These are phyloP conservation scores for Dreissena rostriformis DNA, from an alignment of 1,140 invertebrate genomes.

Conservation along the genomic window DNA sequence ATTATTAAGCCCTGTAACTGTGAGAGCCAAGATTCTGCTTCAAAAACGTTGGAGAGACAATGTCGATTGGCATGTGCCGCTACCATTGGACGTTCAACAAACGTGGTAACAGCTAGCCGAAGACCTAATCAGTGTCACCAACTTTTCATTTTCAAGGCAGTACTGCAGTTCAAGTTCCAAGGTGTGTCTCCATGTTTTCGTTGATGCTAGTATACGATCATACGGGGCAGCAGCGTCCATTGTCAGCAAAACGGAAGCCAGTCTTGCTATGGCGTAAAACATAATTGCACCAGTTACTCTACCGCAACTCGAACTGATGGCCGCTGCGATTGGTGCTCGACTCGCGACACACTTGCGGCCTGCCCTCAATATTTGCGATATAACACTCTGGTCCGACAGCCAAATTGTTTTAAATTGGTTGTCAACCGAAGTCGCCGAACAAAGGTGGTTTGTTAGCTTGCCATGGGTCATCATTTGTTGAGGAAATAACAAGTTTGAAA, in stretches of 20 bases:
- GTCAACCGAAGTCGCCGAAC: background rate
- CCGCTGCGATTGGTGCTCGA: constrained; percentile 47
- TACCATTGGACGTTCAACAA: constrained; percentile 1
- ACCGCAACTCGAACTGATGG: constrained; percentile 54
- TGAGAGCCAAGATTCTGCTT: constrained; percentile 51
- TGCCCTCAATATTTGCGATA: background rate
- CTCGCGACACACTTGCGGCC: constrained; percentile 32
- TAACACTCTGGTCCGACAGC: constrained; percentile 53
- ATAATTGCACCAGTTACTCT: constrained; percentile 51
- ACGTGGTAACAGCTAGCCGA: background rate
- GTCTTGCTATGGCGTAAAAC: constrained; percentile 48
- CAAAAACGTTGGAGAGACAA: constrained; percentile 49
- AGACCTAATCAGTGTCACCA: background rate
- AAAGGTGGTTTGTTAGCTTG: background rate
- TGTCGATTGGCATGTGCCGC: constrained; percentile 32
- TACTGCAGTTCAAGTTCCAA: background rate
- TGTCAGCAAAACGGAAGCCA: constrained; percentile 3
- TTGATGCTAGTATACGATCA: constrained; percentile 48
- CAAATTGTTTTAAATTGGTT: constrained; percentile 56
- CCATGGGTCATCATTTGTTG: background rate
- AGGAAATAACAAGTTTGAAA: background rate
- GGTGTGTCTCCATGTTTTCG: constrained; percentile 32
- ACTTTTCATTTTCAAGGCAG: constrained; percentile 16
- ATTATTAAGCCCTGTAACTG: constrained; percentile 41
- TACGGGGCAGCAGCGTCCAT: constrained; percentile 53